Percentiles rank a stretch among this genome's conserved stretches.
Evolutionary conservation across 2,888 invertebrate genomes (phyloP).

Genomic region (Andrena chrysosceles): DNA sequence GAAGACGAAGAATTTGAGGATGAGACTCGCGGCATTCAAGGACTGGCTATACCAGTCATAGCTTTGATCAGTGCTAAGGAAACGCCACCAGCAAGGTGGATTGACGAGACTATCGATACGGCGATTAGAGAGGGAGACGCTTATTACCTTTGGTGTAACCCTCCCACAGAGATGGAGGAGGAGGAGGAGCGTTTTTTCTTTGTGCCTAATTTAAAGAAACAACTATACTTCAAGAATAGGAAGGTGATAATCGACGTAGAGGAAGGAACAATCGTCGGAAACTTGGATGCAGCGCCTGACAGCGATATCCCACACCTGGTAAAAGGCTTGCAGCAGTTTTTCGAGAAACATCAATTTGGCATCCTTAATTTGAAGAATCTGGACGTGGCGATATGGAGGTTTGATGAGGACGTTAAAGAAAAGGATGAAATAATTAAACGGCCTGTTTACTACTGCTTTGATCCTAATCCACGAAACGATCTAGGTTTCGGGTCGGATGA

Average conservation of each 20-base stretch:
- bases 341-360: conserved; percentile 80
- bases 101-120: conserved; percentile 83
- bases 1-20: conserved; percentile 78
- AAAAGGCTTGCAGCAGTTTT: conserved; percentile 82
- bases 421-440: conserved; percentile 55
- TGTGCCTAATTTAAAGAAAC: conserved; percentile 80
- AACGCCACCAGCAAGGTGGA: conserved; percentile 79
- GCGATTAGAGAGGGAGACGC: conserved; percentile 84
- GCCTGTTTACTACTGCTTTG: conserved; percentile 84
- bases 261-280: conserved; percentile 80
- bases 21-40: conserved; percentile 84
- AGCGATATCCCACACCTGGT: conserved; percentile 78
- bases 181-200: conserved; percentile 73
- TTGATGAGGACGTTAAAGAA: conserved; percentile 75
- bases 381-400: conserved; percentile 84
- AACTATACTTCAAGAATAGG: conserved; percentile 81
- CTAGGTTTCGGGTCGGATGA: conserved; percentile 20
- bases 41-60: conserved; percentile 84
- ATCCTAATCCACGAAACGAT: conserved; percentile 84
- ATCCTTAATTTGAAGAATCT: conserved; percentile 82
- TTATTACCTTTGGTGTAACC: conserved; percentile 82
- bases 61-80: conserved; percentile 82
- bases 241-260: conserved; percentile 80
- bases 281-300: conserved; percentile 76
- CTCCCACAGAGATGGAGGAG: conserved; percentile 58